These are phyloP conservation scores for Macrocentrus cingulum DNA, from an alignment of 1,140 invertebrate genomes.

Conservation along the genomic window DNA sequence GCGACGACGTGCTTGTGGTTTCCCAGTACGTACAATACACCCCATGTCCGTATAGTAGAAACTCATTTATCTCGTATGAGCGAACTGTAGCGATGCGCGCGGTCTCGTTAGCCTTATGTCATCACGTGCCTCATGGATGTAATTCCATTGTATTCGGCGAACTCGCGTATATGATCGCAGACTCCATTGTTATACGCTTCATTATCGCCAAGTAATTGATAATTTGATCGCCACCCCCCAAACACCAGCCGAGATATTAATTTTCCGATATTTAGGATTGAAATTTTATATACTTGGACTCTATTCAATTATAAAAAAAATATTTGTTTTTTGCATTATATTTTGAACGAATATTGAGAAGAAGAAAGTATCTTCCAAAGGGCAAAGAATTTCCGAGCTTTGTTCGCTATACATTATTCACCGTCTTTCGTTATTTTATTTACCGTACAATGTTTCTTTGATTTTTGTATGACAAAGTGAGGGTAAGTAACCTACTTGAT, in stretches of 20 bases:
- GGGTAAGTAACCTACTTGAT: too few relatives aligned
- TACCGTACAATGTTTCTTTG: too few relatives aligned
- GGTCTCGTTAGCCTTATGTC: constrained; percentile 39
- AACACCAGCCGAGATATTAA: background rate
- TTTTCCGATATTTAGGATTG: too few relatives aligned
- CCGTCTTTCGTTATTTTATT: too few relatives aligned
- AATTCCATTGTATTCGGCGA: constrained; percentile 31
- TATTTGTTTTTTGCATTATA: too few relatives aligned
- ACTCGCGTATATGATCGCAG: constrained; percentile 3
- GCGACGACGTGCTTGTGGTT: background rate
- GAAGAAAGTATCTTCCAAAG: too few relatives aligned
- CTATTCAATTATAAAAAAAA: too few relatives aligned
- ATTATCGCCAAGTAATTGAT: constrained; percentile 40
- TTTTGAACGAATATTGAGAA: too few relatives aligned
- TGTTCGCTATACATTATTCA: too few relatives aligned
- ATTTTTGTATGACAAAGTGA: too few relatives aligned
- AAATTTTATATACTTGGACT: too few relatives aligned
- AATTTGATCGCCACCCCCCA: constrained; percentile 31
- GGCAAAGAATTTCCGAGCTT: too few relatives aligned
- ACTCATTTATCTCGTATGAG: background rate
- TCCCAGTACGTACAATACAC: background rate
- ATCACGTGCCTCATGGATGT: constrained; percentile 33
- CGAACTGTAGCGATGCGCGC: background rate
- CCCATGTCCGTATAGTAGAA: background rate
- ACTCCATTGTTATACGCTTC: constrained; percentile 32